Evolutionary conservation across 2,113 vertebrate genomes (phyloP).

Genomic region (Leptobrachium ailaonicum): DNA sequence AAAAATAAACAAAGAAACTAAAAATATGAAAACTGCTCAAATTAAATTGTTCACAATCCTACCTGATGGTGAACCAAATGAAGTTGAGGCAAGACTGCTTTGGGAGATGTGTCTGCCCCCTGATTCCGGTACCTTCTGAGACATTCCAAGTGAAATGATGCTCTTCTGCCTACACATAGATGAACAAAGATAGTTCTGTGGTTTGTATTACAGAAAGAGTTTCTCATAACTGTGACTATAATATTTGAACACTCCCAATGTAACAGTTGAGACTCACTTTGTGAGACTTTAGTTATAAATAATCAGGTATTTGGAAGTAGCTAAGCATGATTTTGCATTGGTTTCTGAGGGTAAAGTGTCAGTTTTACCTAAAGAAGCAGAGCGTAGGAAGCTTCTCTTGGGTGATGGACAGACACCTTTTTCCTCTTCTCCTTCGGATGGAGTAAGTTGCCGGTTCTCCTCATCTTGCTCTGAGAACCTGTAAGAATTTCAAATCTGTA

Average conservation of each 20-base stretch:
- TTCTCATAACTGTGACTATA: not conserved
- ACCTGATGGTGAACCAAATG: slow-evolving; percentile 97
- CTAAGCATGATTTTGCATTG: too few relatives aligned
- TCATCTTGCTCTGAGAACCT: slow-evolving; percentile 91
- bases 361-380: slow-evolving; percentile 84
- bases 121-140: slow-evolving; percentile 86
- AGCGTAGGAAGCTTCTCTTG: slow-evolving; percentile 87
- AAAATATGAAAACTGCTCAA: too few relatives aligned
- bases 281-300: too few relatives aligned
- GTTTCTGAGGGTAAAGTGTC: not conserved
- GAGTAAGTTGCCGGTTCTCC: slow-evolving; percentile 86
- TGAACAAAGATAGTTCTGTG: not conserved
- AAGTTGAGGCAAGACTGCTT: slow-evolving; percentile 84
- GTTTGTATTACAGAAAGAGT: not conserved
- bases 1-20: too few relatives aligned
- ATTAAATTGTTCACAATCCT: not conserved
- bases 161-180: slow-evolving; percentile 80
- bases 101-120: slow-evolving; percentile 79
- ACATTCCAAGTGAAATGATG: slow-evolving; percentile 96
- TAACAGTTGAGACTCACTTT: too few relatives aligned
- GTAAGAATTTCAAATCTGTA: slow-evolving; percentile 51
- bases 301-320: too few relatives aligned
- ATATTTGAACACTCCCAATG: too few relatives aligned
- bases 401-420: slow-evolving; percentile 76
- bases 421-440: slow-evolving; percentile 75